Conservation (phyloP, 2,113 vertebrate genomes). For the Cynopterus brachyotis region DNA sequence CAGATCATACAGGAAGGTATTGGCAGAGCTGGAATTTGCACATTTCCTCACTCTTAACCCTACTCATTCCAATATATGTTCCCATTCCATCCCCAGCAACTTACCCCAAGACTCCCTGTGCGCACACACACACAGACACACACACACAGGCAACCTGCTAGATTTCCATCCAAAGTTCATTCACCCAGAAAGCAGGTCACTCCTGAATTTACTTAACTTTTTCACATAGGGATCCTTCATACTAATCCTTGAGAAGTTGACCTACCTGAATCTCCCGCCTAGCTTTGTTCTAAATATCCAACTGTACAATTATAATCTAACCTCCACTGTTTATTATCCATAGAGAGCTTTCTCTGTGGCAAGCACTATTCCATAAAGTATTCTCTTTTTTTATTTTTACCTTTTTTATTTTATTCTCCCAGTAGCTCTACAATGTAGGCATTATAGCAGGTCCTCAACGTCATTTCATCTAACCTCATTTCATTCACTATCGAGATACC, state of each 20-base stretch:
- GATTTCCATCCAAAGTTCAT: neutral
- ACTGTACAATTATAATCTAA: neutral
- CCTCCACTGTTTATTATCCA: neutral
- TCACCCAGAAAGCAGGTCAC: neutral
- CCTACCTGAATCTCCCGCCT: neutral
- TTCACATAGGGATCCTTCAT: neutral
- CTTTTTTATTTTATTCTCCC: neutral
- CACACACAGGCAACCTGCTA: neutral
- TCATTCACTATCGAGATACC: neutral
- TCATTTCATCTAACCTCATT: neutral
- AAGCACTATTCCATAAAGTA: neutral
- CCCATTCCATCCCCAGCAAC: neutral
- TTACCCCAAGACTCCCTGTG: neutral
- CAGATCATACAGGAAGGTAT: slow-evolving; percentile 49
- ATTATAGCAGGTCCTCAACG: neutral
- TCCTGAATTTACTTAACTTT: neutral
- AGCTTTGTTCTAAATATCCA: neutral
- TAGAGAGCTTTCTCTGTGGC: neutral
- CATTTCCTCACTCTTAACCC: slow-evolving; percentile 25
- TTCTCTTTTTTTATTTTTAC: neutral
- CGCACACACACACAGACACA: neutral
- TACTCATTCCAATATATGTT: slow-evolving; percentile 9
- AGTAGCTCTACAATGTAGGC: neutral
- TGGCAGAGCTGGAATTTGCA: slow-evolving; percentile 49
- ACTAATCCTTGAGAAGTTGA: neutral